These are phyloP conservation scores for Carassius gibelio DNA, from an alignment of 2,113 vertebrate species.

Conservation along the genomic window DNA sequence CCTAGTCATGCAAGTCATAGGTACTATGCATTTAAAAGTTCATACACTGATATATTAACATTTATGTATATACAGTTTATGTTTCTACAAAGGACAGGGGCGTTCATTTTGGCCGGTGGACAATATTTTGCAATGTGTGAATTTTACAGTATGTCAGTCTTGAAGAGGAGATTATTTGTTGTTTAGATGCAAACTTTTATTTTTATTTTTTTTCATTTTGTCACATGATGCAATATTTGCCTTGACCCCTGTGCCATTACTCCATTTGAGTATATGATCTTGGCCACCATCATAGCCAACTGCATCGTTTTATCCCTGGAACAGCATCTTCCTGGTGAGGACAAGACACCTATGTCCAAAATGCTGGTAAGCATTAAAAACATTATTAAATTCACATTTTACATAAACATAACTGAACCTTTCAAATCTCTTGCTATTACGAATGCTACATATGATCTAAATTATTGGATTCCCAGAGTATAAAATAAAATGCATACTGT, in stretches of 20 bases:
- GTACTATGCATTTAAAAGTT: no score
- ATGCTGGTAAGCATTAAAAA: conserved; percentile 83
- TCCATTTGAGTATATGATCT: conserved; percentile 98
- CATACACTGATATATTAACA: no score
- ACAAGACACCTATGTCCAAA: conserved; percentile 97
- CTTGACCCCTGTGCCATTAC: conserved; percentile 83
- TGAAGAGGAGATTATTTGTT: no score
- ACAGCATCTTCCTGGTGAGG: conserved; percentile 94
- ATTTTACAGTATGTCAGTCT: no score
- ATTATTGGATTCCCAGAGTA: not conserved
- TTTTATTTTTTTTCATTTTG: no score
- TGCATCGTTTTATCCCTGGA: conserved; percentile 95
- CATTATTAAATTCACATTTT: not conserved
- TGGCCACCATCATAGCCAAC: conserved; percentile 98
- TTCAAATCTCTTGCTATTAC: no score
- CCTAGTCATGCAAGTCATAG: no score
- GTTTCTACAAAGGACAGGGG: no score
- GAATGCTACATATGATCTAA: not conserved
- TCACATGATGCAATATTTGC: conserved; percentile 39
- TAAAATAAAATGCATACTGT: not conserved
- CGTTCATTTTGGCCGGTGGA: no score
- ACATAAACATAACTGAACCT: not conserved
- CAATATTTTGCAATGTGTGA: no score
- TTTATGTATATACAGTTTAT: no score
- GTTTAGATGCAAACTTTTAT: no score